Percentiles rank a stretch among this genome's conserved stretches.
phyloP scores from a whole-genome alignment of 2,797 vertebrate genomes.

The Crenichthys baileyi region DNA sequence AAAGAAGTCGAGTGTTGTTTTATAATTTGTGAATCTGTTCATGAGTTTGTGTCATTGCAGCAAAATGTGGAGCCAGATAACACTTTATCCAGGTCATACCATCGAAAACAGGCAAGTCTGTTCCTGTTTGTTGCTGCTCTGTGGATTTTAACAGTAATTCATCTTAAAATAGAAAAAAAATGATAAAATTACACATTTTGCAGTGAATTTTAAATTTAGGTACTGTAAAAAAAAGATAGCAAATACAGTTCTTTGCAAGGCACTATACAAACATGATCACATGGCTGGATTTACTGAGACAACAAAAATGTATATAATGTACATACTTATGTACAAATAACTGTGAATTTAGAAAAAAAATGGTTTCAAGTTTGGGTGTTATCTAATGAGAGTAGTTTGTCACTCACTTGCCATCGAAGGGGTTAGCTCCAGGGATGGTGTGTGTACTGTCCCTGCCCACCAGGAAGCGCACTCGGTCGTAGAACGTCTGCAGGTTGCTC shows the following conservation, averaged over 20 bases:
- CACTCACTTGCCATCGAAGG: constrained; percentile 94
- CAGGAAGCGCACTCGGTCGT: constrained; percentile 93
- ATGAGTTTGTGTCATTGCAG: not conserved
- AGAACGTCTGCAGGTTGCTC: constrained; percentile 92
- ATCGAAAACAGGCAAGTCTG: not conserved
- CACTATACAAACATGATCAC: not conserved
- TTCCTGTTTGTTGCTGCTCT: not conserved
- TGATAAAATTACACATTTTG: not conserved
- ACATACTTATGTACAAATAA: constrained; percentile 15
- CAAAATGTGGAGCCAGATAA: constrained; percentile 1
- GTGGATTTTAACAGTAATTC: not conserved
- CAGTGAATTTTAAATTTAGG: not conserved
- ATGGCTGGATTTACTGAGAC: constrained; percentile 2
- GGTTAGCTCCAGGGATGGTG: constrained; percentile 88
- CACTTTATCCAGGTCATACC: not conserved
- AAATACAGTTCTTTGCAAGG: not conserved
- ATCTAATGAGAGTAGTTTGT: constrained; percentile 18
- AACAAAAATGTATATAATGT: not conserved
- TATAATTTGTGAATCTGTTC: not conserved
- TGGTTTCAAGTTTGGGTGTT: not conserved
- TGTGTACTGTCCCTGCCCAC: constrained; percentile 96
- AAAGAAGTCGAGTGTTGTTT: not conserved
- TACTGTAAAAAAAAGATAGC: too few species aligned
- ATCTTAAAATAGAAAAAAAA: not conserved
- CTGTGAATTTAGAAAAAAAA: not conserved